These are phyloP conservation scores for Ptyas mucosa DNA, from an alignment of 2,113 vertebrate species.

Conservation along the genomic window DNA sequence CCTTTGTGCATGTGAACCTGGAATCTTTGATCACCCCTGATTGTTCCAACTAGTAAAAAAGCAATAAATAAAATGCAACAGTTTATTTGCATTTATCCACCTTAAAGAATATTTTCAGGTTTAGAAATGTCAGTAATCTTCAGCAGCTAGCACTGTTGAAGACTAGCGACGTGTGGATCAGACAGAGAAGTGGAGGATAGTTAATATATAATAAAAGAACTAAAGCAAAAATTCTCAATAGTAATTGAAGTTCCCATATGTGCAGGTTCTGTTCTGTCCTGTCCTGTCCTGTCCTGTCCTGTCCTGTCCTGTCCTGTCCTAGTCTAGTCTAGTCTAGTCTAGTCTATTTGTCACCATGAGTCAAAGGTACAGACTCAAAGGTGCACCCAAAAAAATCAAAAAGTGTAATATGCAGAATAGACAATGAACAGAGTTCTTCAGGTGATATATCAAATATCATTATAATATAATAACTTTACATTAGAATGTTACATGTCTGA, in stretches of 20 bases:
- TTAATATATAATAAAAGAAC: not conserved
- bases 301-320: too few relatives aligned
- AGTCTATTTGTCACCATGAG: not conserved
- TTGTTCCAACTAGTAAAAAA: conserved; percentile 58
- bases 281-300: too few relatives aligned
- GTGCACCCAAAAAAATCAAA: not conserved
- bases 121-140: conserved; percentile 9
- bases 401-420: not conserved
- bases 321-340: too few relatives aligned
- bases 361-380: not conserved
- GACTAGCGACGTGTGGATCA: not conserved
- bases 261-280: not conserved
- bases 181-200: not conserved
- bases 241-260: not conserved
- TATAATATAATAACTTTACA: not conserved
- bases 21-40: conserved; percentile 51
- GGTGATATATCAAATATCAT: not conserved
- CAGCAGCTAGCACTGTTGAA: not conserved
- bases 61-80: conserved; percentile 63
- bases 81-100: conserved; percentile 71
- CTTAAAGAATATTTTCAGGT: conserved; percentile 45
- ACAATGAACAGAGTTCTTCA: not conserved
- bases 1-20: conserved; percentile 55
- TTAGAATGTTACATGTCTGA: not conserved
- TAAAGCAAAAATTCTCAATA: not conserved